These are phyloP conservation scores for Sus cebifrons DNA, from an alignment of 2,797 vertebrate species.

Conservation along the genomic window DNA sequence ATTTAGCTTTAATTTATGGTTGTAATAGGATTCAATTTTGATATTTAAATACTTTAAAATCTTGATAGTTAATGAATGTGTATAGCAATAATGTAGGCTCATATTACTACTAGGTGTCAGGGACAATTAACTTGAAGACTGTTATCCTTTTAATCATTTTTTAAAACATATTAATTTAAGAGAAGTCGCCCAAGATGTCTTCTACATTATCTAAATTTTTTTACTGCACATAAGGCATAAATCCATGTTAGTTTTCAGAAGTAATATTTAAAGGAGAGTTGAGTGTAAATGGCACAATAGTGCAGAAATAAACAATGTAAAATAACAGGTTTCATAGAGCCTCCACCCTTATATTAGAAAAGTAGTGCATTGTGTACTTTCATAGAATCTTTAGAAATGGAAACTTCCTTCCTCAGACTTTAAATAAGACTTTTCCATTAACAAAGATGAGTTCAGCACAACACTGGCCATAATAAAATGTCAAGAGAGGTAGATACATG, in stretches of 20 bases:
- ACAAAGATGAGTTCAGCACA: not conserved
- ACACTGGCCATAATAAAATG: not conserved
- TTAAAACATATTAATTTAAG: not conserved
- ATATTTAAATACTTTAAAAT: slow-evolving; percentile 60
- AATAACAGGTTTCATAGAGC: not conserved
- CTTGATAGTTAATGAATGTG: not conserved
- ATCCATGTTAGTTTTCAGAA: slow-evolving; percentile 5
- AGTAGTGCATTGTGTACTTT: not conserved
- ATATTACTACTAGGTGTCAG: slow-evolving; percentile 51
- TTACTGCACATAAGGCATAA: not conserved
- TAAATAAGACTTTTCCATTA: not conserved
- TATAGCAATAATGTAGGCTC: not conserved
- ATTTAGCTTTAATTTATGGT: not conserved
- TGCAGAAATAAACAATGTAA: not conserved
- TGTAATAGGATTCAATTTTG: slow-evolving; percentile 49
- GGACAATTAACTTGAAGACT: slow-evolving; percentile 24
- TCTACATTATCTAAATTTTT: not conserved
- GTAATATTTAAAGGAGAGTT: not conserved
- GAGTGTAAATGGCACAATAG: not conserved
- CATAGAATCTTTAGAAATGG: not conserved
- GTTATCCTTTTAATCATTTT: slow-evolving; percentile 60
- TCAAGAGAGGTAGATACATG: not conserved
- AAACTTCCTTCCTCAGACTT: not conserved
- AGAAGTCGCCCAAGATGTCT: not conserved
- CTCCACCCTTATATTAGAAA: not conserved